Evolutionary conservation across 64 coral and sea anemone species (phyloP), one percentile per base, ranked within the genome.

Genomic region (Trachythela sp.): DNA sequence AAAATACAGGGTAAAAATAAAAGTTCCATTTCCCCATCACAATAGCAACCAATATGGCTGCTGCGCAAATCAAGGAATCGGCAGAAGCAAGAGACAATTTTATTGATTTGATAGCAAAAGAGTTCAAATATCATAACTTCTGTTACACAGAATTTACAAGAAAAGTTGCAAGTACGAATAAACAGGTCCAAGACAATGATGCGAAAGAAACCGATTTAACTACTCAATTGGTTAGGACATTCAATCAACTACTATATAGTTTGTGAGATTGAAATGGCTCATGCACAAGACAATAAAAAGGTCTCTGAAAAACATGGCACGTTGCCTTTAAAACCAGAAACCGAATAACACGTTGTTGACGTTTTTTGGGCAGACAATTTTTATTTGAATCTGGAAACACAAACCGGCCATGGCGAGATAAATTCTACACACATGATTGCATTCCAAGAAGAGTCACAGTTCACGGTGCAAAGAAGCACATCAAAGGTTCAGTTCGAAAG

Each of bases 331-430:
- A 13, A 39, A 17, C 71, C 71, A 2, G 2, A 39, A 17, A 6
- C 3, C 4, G 71, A 77, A 2, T 6, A 77, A 3, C 30, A 77
- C 1, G 71, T 39, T 3, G 71, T 77, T 77, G 30, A 77, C 71
- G 8, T 77, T 77, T 77, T 77, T 77, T 77, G 30, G 71, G 71
- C 36, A 33, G 71, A 77, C 17, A 77, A 77, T 77, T 77, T 77
- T 17, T 6, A 77, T 3, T 6, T 77, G 17, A 77, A 77, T 39
- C 11, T 77, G 30, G 71, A 77, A 77, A 77, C 71, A 13, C 71
- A 2, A 2, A 77, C 2, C 30, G 71, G 71, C 17, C 71, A 77
- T 77, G 71, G 71, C 2, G 71, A 6, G 2, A 77, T 77, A 3
- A 77, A 77, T 39, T 77, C 71, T 6, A 77, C 71, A 6, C n/a